These are phyloP conservation scores for Trichonephila clavipes DNA, from an alignment of 1,140 invertebrate species.

Conservation along the genomic window DNA sequence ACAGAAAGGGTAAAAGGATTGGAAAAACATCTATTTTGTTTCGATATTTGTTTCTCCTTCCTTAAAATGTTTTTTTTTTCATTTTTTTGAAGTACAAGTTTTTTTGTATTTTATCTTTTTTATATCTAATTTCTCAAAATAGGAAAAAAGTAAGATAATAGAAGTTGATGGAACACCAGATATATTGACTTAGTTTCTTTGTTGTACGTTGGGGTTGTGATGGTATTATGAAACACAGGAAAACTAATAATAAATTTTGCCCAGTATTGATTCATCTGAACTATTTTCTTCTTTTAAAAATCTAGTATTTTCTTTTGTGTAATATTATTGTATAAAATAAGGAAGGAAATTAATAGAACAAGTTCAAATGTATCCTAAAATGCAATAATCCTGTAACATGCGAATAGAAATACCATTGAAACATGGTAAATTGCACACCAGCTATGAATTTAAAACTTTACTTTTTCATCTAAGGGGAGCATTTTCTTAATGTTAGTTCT, in stretches of 20 bases:
- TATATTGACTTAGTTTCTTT: neutral
- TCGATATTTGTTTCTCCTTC: neutral
- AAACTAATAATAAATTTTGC: neutral
- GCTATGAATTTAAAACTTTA: too few species aligned
- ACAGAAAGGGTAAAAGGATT: neutral
- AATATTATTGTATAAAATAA: too few species aligned
- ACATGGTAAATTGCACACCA: too few species aligned
- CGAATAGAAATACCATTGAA: too few species aligned
- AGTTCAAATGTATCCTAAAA: too few species aligned
- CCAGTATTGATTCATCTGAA: neutral
- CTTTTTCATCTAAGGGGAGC: too few species aligned
- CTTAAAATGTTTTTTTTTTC: neutral
- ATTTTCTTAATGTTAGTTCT: too few species aligned
- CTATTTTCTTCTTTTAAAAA: neutral
- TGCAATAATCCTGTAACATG: too few species aligned
- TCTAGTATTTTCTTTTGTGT: neutral
- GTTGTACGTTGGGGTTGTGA: neutral
- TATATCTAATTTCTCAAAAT: constrained; percentile 9
- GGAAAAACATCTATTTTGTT: constrained; percentile 9
- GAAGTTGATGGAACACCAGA: neutral
- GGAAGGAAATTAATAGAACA: too few species aligned
- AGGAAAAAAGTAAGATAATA: neutral
- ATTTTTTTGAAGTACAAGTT: neutral
- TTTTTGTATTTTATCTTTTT: neutral
- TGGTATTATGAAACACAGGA: neutral